Conservation (phyloP, 2,888 invertebrate genomes). For the Rhaphigaster nebulosa region DNA sequence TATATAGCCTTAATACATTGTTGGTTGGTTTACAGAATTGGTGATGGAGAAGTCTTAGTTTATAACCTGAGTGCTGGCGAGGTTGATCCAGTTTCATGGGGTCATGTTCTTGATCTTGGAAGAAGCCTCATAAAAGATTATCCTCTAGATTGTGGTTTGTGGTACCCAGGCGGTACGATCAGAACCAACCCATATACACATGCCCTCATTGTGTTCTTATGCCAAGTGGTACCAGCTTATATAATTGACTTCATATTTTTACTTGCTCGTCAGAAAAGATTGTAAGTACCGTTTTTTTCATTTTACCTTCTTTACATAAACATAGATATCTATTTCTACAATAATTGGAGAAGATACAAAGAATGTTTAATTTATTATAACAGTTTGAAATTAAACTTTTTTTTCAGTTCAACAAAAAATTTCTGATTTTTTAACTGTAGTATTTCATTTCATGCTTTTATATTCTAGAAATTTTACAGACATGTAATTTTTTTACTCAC, state of each 20-base stretch:
- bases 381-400: no score
- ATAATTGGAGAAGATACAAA: no score
- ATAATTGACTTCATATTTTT: constrained; percentile 79
- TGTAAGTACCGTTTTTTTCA: constrained; percentile 74
- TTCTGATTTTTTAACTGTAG: no score
- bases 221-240: constrained; percentile 84
- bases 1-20: background rate
- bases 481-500: no score
- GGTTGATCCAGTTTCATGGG: constrained; percentile 86
- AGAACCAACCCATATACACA: constrained; percentile 79
- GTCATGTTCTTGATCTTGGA: constrained; percentile 72
- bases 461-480: no score
- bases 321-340: no score
- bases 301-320: background rate
- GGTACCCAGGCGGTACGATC: constrained; percentile 84
- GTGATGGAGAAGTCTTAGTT: constrained; percentile 68
- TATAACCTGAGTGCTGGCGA: constrained; percentile 85
- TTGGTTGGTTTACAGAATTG: background rate
- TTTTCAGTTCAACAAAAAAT: no score
- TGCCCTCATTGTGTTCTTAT: constrained; percentile 77
- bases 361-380: no score
- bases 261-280: constrained; percentile 80
- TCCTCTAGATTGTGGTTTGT: constrained; percentile 83
- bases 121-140: constrained; percentile 75
- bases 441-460: no score